A percentile compares a stretch with the other conserved stretches of the same genome.
phyloP scores from a whole-genome alignment of 2,113 vertebrate species.

The Lasiurus cinereus region DNA sequence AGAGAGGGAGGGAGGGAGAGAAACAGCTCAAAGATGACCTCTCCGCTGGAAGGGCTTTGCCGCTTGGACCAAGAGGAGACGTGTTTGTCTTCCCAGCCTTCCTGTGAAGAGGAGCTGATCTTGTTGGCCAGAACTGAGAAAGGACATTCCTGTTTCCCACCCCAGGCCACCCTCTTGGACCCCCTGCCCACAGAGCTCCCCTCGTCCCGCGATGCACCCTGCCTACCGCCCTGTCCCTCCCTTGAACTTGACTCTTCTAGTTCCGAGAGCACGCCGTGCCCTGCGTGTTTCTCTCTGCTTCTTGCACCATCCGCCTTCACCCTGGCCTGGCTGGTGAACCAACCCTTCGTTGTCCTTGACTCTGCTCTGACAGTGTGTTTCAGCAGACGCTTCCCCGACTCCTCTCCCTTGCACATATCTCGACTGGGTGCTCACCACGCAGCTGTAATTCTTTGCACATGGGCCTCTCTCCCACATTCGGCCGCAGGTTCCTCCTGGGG shows the following conservation, averaged over 20 bases:
- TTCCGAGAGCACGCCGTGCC: background rate
- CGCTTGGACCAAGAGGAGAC: background rate
- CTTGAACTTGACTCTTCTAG: constrained; percentile 30
- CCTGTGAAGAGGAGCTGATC: background rate
- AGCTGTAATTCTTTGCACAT: constrained; percentile 40
- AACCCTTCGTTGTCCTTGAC: background rate
- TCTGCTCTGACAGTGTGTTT: background rate
- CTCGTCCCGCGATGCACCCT: too few species aligned
- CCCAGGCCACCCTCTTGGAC: background rate
- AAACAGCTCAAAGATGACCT: background rate
- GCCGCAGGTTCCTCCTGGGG: constrained; percentile 27
- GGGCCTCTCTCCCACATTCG: background rate
- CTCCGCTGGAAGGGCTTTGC: background rate
- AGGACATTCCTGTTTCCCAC: background rate
- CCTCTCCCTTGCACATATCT: background rate
- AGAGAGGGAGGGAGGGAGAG: background rate
- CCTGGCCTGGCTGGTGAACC: background rate
- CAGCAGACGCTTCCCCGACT: background rate
- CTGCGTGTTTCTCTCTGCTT: background rate
- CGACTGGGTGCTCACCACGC: background rate
- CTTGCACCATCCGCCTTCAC: background rate
- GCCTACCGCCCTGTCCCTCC: background rate
- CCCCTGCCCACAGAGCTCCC: background rate
- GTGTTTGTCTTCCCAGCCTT: background rate
- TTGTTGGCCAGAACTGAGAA: background rate